Percentiles rank a stretch among this genome's conserved stretches.
Conservation (phyloP, 2,797 vertebrate species). For the Neosilurus hyrtlii region DNA sequence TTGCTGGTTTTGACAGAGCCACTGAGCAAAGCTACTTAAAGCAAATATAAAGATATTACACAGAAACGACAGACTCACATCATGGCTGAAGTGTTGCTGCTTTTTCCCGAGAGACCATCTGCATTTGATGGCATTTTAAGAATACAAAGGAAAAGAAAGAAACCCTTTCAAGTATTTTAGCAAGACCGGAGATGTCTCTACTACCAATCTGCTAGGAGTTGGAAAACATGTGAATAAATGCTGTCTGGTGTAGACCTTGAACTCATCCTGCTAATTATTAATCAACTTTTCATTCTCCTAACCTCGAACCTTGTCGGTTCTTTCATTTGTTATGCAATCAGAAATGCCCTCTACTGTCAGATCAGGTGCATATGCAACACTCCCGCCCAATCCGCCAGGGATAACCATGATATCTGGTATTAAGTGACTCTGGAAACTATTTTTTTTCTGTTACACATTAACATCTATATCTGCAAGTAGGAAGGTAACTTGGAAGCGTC, state of each 20-base stretch:
- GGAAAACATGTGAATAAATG: slow-evolving; percentile 52
- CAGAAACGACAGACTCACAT: slow-evolving; percentile 62
- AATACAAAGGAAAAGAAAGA: neutral
- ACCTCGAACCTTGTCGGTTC: slow-evolving; percentile 34
- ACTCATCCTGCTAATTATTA: slow-evolving; percentile 74
- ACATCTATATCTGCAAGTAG: neutral
- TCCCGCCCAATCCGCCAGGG: neutral
- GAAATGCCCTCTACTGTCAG: slow-evolving; percentile 25
- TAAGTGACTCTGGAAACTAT: neutral
- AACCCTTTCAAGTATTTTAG: neutral
- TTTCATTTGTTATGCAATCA: slow-evolving; percentile 47
- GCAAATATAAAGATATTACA: slow-evolving; percentile 56
- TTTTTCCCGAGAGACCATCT: slow-evolving; percentile 21
- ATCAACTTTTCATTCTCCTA: slow-evolving; percentile 50
- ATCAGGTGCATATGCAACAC: neutral
- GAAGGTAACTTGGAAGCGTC: neutral
- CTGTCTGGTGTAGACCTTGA: slow-evolving; percentile 66
- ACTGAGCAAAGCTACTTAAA: slow-evolving; percentile 32
- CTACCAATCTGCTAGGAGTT: slow-evolving; percentile 13
- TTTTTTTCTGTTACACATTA: neutral
- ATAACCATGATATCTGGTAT: neutral
- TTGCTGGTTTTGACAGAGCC: neutral
- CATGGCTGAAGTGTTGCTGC: slow-evolving; percentile 37
- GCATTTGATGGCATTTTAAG: neutral
- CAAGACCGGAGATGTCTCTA: neutral